Evolutionary conservation across 1,140 invertebrate species (phyloP), one percentile per base, ranked within the genome.

Genomic region (Drosophila parvula): DNA sequence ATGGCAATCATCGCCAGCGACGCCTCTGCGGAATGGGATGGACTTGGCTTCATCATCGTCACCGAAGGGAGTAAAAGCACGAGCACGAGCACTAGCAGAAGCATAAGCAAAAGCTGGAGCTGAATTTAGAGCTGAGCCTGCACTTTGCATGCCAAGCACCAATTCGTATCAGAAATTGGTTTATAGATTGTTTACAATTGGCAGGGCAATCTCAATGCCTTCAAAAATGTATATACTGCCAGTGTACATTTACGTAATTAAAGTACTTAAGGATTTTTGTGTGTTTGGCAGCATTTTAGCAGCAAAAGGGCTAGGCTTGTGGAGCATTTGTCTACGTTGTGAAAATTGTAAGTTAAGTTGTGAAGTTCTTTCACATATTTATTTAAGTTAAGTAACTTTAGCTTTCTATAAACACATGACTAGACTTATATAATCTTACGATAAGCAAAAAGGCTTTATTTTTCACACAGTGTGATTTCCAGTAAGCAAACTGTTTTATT

Each of bases 1-100:
- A 56, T 63, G 69, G 69, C 78, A 64, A 67, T 82, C 65, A 81
- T 78, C 69, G 55, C 51, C 58, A 82, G 79, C 64, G 74, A 84
- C 78, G 82, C 69, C 81, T 81, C 61, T 76, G 11, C n/a, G 12
- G 30, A 32, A 59, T 76, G 61, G 36, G 27, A 67, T 76, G 61
- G 61, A 60, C 41, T 76, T 14, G 62, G 16, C 62, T 59, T 53
- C 36, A 74, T 53, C 36, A 74, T 53, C 34, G 18, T 22, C 57
- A 51, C 32, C 32, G 4, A 51, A 44, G 10, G 32, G 22, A 38
- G 51, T 6, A 12, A 27, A 12, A n/a, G 38, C 40, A 16, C 14
- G 40, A 43, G 9, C 1, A 43, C 7, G n/a, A 43, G n/a, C 8
- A 28, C 14, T 4, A 27, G 45, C 44, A 45, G 14, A 12, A 44